Base-by-base conservation (phyloP, 2,888 invertebrate species). In the Xestia rhomboidea region DNA sequence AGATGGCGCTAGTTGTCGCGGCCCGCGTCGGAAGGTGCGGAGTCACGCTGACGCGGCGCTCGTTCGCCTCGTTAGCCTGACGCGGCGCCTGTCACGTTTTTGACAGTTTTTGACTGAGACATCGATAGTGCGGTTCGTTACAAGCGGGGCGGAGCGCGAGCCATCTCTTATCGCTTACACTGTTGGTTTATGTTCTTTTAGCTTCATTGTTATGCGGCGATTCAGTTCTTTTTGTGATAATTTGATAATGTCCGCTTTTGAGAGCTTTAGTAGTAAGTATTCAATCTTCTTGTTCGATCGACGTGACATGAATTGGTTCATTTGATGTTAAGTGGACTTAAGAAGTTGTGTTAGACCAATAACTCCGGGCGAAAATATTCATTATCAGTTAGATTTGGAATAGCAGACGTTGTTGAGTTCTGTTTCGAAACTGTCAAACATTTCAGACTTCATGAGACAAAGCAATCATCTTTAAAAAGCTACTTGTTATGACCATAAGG, bases 41-140 rank as follows among this genome's bases (percentile, higher is more conserved):
- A 83, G 95, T 96, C 96, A 96, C 87, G 86, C 81, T 94, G 94
- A 95, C 93, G 84, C 85, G 89, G 81, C 88, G 85, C 86, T 91
- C 92, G 94, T 93, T 90, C 93, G 95, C 90, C 96, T 96, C 96
- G 96, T 96, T 96, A 96, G 94, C 89, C 95, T 93, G 95, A 95
- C 96, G 94, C 95, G 95, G 93, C 95, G 95, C 94, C 95, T 95
- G 96, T 96, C 96, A 96, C 87, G 93, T 93, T 95, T 95, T 95
- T 96, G 96, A 96, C 96, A 96, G 96, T 95, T 95, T 95, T 94
- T 94, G 96, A 96, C 96, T 96, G 95, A 96, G 96, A 96, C 96
- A 96, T 96, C 96, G 96, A 96, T 96, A 95, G 92, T 93, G 92
- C 93, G 94, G 94, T 93, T 94, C 95, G 96, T 95, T 96, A 95